Evolutionary conservation across 1,140 invertebrate genomes (phyloP), one percentile per base, ranked within the genome.

Genomic region (Brachionus rotundiformis): DNA sequence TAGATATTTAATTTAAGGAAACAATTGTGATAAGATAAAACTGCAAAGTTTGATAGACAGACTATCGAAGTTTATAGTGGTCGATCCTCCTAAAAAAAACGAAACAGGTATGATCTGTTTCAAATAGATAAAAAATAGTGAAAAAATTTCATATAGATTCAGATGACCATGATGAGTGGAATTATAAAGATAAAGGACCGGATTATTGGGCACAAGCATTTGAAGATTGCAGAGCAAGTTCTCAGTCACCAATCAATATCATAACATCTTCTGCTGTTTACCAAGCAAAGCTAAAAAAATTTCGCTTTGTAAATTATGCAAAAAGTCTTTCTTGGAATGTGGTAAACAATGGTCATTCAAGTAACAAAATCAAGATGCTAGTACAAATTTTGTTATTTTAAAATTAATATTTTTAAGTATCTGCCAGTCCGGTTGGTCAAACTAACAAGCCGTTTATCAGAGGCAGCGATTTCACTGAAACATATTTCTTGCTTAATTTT

Each of bases 131-230:
- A 39, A 1, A 39, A 39, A 39, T 10, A 39, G 13, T 39, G 1
- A 39, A 1, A 39, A 11, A 1, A 47, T n/a, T 47, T 47, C n/a
- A 36, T 36, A 36, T 36, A 4, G 33, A 36, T 16, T 47, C 4
- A 47, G 44, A 16, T n/a, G 10, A 19, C 7, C 2, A 49, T 49
- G 27, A 76, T 31, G 73, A 76, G n/a, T 76, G 73, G 73, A 41
- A 76, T 31, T 76, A 76, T 76, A 31, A 41, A 13, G 39, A 76
- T 10, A 41, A 76, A 85, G 85, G 84, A 29, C 85, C 85, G 4
- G 77, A 83, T 4, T 47, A 83, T 11, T 86, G 85, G 85, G 36
- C 82, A 10, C 6, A 39, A 7, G 36, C 79, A 8, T 85, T 82
- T 65, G 83, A 84, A 29, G 44, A 83, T 16, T 76, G 73, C 19